These are phyloP conservation scores for Carcinoscorpius rotundicauda DNA, from an alignment of 1,140 invertebrate species.

Conservation along the genomic window DNA sequence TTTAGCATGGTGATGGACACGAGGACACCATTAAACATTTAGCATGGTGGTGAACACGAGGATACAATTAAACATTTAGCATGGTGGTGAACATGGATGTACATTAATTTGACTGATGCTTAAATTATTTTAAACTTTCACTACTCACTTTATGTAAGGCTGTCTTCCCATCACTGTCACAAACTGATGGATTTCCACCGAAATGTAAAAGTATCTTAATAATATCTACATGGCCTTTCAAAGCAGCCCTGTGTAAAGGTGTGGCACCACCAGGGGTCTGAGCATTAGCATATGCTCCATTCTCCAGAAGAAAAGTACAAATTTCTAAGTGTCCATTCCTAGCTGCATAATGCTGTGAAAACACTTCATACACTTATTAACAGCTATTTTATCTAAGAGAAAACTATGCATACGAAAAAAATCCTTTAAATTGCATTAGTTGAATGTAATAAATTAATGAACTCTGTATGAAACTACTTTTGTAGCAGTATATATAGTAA, in stretches of 20 bases:
- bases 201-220: slow-evolving; percentile 49
- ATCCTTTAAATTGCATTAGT: background rate
- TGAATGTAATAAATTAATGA: background rate
- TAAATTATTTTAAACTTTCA: too few species aligned
- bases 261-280: slow-evolving; percentile 59
- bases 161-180: slow-evolving; percentile 65
- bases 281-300: slow-evolving; percentile 58
- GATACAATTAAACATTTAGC: too few species aligned
- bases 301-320: slow-evolving; percentile 51
- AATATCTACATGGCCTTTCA: slow-evolving; percentile 46
- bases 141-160: slow-evolving; percentile 50
- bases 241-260: slow-evolving; percentile 65
- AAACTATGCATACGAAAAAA: background rate
- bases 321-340: slow-evolving; percentile 56
- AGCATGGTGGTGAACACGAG: too few species aligned
- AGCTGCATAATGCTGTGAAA: slow-evolving; percentile 64
- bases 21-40: too few species aligned
- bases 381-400: background rate
- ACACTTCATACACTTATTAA: background rate
- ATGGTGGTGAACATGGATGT: too few species aligned
- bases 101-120: too few species aligned
- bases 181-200: slow-evolving; percentile 46
- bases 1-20: too few species aligned
- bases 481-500: background rate
- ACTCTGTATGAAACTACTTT: background rate